These are phyloP conservation scores for Odontomyia ornata DNA, from an alignment of 2,888 invertebrate species.

Conservation along the genomic window DNA sequence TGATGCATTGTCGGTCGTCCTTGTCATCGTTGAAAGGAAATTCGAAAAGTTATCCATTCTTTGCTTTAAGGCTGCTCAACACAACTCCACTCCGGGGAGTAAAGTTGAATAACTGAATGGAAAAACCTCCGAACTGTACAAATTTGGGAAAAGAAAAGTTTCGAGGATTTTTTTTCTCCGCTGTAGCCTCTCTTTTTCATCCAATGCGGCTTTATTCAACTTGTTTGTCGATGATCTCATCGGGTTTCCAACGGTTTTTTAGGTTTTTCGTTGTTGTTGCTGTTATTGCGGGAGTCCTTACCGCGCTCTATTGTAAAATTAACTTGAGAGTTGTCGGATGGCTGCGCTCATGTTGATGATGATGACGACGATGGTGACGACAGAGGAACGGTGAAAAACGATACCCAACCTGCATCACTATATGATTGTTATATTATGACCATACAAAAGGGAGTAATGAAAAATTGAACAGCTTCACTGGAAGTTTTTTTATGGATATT, in stretches of 20 bases:
- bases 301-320: neutral
- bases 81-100: constrained; percentile 25
- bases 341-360: neutral
- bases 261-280: too few relatives aligned
- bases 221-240: constrained; percentile 36
- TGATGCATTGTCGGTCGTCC: too few relatives aligned
- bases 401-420: constrained; percentile 5
- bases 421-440: constrained; percentile 30
- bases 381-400: neutral
- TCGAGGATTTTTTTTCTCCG: neutral
- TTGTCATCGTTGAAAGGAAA: constrained; percentile 1
- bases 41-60: constrained; percentile 24
- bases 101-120: constrained; percentile 25
- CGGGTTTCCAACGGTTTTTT: neutral
- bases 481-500: constrained; percentile 33
- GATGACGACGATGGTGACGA: neutral
- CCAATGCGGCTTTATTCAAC: constrained; percentile 3
- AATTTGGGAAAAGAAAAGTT: constrained; percentile 12
- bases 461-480: constrained; percentile 33
- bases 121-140: neutral
- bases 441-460: constrained; percentile 37
- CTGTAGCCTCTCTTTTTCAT: neutral
- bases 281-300: neutral
- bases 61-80: neutral
- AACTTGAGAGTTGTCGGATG: neutral